Conservation (phyloP, 2,113 vertebrate genomes). For the Ursus arctos region DNA sequence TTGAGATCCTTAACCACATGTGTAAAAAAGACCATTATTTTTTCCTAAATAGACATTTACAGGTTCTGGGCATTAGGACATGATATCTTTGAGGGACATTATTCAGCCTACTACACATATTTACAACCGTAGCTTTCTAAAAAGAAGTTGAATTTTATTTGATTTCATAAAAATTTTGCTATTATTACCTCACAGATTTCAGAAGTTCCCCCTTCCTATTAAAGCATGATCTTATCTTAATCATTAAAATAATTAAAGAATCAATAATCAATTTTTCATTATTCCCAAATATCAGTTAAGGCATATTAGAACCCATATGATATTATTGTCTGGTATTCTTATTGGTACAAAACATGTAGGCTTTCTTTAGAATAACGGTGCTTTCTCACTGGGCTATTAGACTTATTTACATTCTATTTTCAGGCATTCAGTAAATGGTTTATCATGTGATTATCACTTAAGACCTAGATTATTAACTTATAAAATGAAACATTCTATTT, state of each 20-base stretch:
- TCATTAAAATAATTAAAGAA: not conserved
- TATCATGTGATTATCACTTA: slow-evolving; percentile 52
- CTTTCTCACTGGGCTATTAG: not conserved
- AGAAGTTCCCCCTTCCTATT: not conserved
- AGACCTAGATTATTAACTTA: not conserved
- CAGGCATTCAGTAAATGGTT: not conserved
- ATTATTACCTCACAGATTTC: not conserved
- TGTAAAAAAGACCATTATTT: not conserved
- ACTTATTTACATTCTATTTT: slow-evolving; percentile 17
- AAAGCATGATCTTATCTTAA: not conserved
- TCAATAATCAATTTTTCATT: not conserved
- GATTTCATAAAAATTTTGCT: not conserved
- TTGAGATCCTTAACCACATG: not conserved
- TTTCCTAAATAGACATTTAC: not conserved
- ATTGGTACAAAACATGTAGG: not conserved
- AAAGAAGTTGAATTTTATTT: not conserved
- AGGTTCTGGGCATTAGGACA: accelerated
- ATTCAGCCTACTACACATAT: not conserved
- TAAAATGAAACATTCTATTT: not conserved
- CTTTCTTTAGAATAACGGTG: slow-evolving; percentile 35
- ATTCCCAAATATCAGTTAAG: not conserved
- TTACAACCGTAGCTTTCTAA: not conserved
- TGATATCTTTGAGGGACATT: not conserved
- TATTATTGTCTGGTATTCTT: not conserved
- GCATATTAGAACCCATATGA: not conserved